Conservation (phyloP, 2,797 vertebrate species). For the Mus spretus region DNA sequence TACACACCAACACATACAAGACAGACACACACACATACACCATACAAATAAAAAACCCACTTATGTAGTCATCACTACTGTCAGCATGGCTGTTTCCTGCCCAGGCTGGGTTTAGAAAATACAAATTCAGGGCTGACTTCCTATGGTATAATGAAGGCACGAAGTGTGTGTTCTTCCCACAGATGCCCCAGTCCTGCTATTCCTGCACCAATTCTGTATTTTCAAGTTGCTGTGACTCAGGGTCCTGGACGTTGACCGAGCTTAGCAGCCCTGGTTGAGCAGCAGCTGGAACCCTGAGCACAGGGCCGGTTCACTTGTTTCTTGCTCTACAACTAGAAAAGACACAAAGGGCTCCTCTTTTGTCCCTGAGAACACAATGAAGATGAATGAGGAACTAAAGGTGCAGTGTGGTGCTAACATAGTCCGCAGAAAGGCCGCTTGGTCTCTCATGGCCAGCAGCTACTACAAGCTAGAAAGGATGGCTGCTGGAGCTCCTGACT, state of each 20-base stretch:
- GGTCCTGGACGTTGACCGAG: neutral
- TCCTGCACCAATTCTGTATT: neutral
- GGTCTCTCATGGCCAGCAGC: neutral
- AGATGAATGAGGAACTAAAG: neutral
- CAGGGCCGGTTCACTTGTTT: neutral
- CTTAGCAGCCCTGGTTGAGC: neutral
- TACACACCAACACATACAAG: neutral
- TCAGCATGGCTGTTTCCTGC: neutral
- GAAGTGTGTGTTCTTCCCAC: neutral
- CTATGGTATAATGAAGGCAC: neutral
- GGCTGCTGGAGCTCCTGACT: neutral
- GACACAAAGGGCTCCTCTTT: neutral
- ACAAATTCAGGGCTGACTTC: conserved; percentile 11
- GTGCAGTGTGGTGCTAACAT: neutral
- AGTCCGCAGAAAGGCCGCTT: neutral
- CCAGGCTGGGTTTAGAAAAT: neutral
- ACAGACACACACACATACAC: neutral
- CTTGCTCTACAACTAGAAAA: neutral
- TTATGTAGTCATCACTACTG: neutral
- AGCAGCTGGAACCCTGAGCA: neutral
- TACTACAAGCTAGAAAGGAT: neutral
- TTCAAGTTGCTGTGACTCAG: neutral
- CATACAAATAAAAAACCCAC: neutral
- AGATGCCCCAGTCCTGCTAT: neutral
- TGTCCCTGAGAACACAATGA: neutral